phyloP scores from a whole-genome alignment of 2,113 vertebrate species.

The Zosterops japonicus region DNA sequence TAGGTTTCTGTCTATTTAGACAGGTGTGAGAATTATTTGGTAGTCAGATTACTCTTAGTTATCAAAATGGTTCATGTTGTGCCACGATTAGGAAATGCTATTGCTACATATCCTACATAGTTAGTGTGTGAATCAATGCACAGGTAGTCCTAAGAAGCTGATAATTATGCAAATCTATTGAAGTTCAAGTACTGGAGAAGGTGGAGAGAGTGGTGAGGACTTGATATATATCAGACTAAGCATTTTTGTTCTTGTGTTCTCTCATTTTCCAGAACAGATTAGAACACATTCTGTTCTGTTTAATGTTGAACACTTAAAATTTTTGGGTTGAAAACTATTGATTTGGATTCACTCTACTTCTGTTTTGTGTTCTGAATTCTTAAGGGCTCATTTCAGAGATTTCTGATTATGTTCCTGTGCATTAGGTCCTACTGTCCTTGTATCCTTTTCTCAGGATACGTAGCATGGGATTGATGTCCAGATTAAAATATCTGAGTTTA shows the following conservation, averaged over 20 bases:
- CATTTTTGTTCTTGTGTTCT: neutral
- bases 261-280: neutral
- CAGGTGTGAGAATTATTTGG: slow-evolving; percentile 18
- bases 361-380: neutral
- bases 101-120: slow-evolving; percentile 11
- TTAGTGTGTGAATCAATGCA: slow-evolving; percentile 38
- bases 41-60: slow-evolving; percentile 40
- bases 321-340: neutral
- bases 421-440: neutral
- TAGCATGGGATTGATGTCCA: neutral
- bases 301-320: neutral
- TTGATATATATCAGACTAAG: neutral
- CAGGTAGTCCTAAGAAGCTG: neutral
- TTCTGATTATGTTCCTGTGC: neutral
- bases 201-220: neutral
- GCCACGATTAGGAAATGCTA: slow-evolving; percentile 27
- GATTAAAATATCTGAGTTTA: neutral
- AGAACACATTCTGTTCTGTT: fast-evolving
- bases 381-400: neutral
- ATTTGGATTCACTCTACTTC: neutral
- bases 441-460: neutral
- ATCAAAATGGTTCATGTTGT: slow-evolving; percentile 63
- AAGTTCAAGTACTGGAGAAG: neutral
- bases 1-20: slow-evolving; percentile 46
- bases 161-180: neutral